These are phyloP conservation scores for Trichogramma evanescens DNA, from an alignment of 2,888 invertebrate genomes.

Conservation along the genomic window DNA sequence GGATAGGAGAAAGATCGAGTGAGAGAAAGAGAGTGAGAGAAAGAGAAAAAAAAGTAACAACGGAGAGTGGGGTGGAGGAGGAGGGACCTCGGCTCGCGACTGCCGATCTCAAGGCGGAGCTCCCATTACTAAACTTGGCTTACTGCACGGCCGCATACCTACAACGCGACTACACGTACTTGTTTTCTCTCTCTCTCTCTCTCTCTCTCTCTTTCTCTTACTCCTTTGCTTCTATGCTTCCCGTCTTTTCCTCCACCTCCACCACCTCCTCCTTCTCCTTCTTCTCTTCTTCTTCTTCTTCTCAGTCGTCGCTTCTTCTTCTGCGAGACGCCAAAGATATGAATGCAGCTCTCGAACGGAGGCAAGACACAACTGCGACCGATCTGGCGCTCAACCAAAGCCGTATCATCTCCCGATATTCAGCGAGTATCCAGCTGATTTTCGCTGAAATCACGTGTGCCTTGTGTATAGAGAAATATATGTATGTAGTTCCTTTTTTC, in stretches of 20 bases:
- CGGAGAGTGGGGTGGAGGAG: conserved; percentile 17
- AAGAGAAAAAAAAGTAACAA: conserved; percentile 14
- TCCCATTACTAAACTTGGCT: conserved; percentile 32
- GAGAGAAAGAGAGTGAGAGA: conserved; percentile 13
- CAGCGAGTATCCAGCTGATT: no score
- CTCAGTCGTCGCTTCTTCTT: not conserved
- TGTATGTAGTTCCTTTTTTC: no score
- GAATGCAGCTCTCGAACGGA: no score
- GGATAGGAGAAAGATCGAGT: conserved; percentile 20
- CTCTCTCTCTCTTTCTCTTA: conserved; percentile 7
- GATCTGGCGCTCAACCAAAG: no score
- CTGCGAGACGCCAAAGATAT: not conserved
- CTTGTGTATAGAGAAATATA: no score
- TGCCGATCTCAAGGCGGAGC: conserved; percentile 37
- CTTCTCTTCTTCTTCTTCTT: not conserved
- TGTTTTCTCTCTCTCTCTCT: conserved; percentile 3
- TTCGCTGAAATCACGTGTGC: no score
- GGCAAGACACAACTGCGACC: no score
- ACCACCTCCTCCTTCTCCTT: not conserved
- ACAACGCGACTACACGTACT: conserved; percentile 26
- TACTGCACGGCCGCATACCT: conserved; percentile 27
- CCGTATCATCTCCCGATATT: no score
- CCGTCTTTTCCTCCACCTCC: not conserved
- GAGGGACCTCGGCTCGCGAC: conserved; percentile 13
- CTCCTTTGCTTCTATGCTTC: not conserved